These are phyloP conservation scores for Penaeus monodon DNA, from an alignment of 2,888 invertebrate species.

Conservation along the genomic window DNA sequence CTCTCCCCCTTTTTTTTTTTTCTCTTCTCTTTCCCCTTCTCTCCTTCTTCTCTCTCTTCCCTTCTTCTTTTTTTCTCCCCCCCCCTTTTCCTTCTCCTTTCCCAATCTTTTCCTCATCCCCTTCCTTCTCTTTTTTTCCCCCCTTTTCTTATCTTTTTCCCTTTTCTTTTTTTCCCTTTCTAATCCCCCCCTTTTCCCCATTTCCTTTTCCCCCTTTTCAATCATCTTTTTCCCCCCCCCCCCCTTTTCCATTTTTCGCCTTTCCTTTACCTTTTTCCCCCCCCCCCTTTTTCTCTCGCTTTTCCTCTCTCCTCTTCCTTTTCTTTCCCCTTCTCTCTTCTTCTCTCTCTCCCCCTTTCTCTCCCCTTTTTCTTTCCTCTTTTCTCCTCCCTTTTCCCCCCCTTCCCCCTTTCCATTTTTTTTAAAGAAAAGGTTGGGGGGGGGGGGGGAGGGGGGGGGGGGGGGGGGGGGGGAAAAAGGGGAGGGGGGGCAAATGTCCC, in stretches of 20 bases:
- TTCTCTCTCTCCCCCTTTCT: not conserved
- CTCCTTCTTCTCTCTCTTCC: no score
- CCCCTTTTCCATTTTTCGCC: no score
- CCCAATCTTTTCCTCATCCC: not conserved
- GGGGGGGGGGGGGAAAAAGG: no score
- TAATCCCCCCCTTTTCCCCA: not conserved
- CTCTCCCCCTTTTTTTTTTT: no score
- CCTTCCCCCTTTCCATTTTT: no score
- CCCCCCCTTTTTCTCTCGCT: not conserved
- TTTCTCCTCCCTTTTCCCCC: not conserved
- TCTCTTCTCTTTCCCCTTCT: no score
- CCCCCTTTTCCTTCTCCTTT: not conserved
- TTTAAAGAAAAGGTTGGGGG: no score
- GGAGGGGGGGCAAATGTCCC: no score
- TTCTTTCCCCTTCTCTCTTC: slow-evolving; percentile 3
- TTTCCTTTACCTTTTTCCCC: not conserved
- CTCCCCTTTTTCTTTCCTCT: not conserved
- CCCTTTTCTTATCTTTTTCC: not conserved
- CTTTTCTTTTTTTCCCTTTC: no score
- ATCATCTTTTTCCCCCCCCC: not conserved
- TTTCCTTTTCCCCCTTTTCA: not conserved
- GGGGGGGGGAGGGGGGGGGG: no score
- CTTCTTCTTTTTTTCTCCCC: no score
- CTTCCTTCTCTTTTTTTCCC: not conserved
- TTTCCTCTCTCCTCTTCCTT: not conserved